These are phyloP conservation scores for Macrotis lagotis DNA, from an alignment of 2,113 vertebrate species.

Conservation along the genomic window DNA sequence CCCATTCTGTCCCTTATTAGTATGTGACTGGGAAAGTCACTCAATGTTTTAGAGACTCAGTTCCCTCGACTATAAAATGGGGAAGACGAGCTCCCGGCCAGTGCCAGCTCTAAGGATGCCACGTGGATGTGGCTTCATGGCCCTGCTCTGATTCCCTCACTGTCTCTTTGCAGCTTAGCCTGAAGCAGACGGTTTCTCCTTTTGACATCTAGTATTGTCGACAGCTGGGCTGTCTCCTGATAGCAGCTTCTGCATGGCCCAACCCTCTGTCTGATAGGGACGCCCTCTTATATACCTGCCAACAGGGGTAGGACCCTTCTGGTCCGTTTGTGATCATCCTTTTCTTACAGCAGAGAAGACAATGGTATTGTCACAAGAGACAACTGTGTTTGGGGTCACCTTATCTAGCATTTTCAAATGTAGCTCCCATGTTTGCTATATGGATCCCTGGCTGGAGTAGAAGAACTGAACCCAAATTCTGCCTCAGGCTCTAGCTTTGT, in stretches of 20 bases:
- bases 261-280: neutral
- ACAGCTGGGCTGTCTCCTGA: neutral
- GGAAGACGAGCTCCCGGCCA: neutral
- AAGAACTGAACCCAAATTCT: neutral
- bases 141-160: neutral
- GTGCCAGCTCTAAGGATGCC: neutral
- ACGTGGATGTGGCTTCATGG: neutral
- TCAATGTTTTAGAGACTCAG: neutral
- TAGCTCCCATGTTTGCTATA: conserved; percentile 1
- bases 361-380: neutral
- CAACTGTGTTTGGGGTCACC: neutral
- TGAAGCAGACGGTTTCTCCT: neutral
- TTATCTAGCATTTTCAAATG: conserved; percentile 1
- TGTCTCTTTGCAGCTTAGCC: neutral
- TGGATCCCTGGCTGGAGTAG: neutral
- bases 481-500: neutral
- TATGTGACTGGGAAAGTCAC: neutral
- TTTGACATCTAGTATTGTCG: neutral
- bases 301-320: neutral
- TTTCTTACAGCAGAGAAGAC: conserved; percentile 31
- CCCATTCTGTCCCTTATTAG: neutral
- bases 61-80: neutral
- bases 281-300: conserved; percentile 14
- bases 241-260: neutral
- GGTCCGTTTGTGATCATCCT: conserved; percentile 8